phyloP scores from a whole-genome alignment of 2,888 invertebrate genomes.

The Napeogenes inachia region DNA sequence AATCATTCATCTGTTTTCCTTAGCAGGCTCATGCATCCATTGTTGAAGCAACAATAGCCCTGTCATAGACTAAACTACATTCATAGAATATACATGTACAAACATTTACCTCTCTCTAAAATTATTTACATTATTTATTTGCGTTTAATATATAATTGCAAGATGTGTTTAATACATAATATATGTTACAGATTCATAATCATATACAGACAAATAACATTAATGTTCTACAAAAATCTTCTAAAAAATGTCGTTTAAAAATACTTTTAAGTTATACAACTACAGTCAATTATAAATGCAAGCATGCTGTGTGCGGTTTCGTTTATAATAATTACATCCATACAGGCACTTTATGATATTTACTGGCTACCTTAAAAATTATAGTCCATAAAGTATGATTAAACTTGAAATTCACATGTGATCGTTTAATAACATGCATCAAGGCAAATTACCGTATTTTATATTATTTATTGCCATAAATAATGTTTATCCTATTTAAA shows the following conservation, averaged over 20 bases:
- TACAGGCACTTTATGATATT: conserved; percentile 11
- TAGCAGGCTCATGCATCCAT: conserved; percentile 16
- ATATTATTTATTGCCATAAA: conserved; percentile 43
- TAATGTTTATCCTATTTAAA: conserved; percentile 45
- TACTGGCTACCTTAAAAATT: conserved; percentile 11
- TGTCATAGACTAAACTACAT: conserved; percentile 25
- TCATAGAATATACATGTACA: conserved; percentile 12
- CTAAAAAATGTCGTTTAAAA: background rate
- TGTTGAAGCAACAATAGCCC: conserved; percentile 24
- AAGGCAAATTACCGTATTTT: conserved; percentile 27
- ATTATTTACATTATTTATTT: conserved; percentile 4
- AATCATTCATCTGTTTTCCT: background rate
- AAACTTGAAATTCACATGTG: conserved; percentile 27
- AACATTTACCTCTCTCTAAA: conserved; percentile 6
- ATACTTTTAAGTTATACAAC: too few species aligned
- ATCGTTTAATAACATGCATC: conserved; percentile 31
- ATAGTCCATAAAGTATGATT: conserved; percentile 17
- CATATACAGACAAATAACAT: too few species aligned
- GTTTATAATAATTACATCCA: conserved; percentile 5
- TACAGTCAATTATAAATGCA: background rate
- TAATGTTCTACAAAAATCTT: too few species aligned
- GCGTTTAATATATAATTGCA: background rate
- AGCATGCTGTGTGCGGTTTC: background rate
- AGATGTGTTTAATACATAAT: too few species aligned
- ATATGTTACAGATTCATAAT: too few species aligned